Evolutionary conservation across 1,140 invertebrate genomes (phyloP).

Genomic region (Magallana gigas): DNA sequence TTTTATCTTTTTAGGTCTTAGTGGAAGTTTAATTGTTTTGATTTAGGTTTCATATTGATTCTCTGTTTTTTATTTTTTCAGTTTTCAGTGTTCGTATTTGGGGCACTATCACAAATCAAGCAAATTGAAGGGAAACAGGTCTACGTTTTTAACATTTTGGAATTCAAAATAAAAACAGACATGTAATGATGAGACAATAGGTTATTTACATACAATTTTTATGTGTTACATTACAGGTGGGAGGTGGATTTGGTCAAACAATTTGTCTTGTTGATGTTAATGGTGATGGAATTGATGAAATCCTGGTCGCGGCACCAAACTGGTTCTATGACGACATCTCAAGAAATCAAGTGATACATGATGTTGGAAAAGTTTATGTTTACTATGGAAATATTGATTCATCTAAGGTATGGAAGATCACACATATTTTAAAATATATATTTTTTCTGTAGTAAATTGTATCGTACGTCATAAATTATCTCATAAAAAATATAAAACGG

Average conservation of each 20-base stretch:
- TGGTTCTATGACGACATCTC: neutral
- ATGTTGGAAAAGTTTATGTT: neutral
- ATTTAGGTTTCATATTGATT: neutral
- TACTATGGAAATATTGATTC: neutral
- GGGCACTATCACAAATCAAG: neutral
- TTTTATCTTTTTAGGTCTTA: too few relatives aligned
- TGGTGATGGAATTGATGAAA: neutral
- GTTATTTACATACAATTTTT: too few relatives aligned
- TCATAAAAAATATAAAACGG: too few relatives aligned
- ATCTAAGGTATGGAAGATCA: neutral
- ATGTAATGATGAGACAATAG: neutral
- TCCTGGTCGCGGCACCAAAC: slow-evolving; percentile 25
- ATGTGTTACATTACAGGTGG: neutral
- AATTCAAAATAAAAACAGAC: neutral
- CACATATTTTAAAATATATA: too few relatives aligned
- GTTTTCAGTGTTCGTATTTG: neutral
- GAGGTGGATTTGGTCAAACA: slow-evolving; percentile 19
- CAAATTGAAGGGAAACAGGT: slow-evolving; percentile 15
- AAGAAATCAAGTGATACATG: neutral
- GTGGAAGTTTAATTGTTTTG: too few relatives aligned
- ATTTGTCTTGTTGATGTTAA: slow-evolving; percentile 11
- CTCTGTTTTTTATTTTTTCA: neutral
- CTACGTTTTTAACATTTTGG: too few relatives aligned
- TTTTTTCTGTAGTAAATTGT: too few relatives aligned
- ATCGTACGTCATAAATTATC: too few relatives aligned